These are phyloP conservation scores for Drosophila borborema DNA, from an alignment of 2,888 invertebrate genomes.

Conservation along the genomic window DNA sequence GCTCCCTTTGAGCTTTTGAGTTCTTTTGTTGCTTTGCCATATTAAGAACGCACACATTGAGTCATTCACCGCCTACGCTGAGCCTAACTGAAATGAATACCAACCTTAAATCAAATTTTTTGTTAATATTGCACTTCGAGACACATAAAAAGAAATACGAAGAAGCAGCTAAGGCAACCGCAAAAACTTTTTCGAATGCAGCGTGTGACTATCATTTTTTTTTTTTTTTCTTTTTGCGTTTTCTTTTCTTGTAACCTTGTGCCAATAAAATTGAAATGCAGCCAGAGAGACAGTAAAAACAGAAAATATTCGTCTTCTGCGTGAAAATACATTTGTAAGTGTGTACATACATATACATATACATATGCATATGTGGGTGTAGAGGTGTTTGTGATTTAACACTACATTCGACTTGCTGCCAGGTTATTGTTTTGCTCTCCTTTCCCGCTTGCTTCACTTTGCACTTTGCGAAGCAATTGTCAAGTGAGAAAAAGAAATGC, in stretches of 20 bases:
- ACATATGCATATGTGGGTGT: neutral
- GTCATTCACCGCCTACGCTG: slow-evolving; percentile 24
- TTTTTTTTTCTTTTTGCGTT: neutral
- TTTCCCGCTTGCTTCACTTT: slow-evolving; percentile 13
- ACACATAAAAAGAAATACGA: slow-evolving; percentile 8
- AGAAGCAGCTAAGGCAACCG: slow-evolving; percentile 17
- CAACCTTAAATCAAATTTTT: slow-evolving; percentile 40
- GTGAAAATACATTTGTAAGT: neutral
- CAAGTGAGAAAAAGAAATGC: slow-evolving; percentile 20
- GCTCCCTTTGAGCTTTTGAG: slow-evolving; percentile 18
- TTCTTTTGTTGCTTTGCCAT: slow-evolving; percentile 23
- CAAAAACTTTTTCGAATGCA: slow-evolving; percentile 58
- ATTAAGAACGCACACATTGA: slow-evolving; percentile 35
- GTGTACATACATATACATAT: neutral
- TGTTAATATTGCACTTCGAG: slow-evolving; percentile 43
- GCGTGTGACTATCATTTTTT: slow-evolving; percentile 14
- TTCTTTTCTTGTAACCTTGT: slow-evolving; percentile 57
- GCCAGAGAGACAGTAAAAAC: slow-evolving; percentile 38
- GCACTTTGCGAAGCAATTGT: slow-evolving; percentile 34
- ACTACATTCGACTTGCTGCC: slow-evolving; percentile 34
- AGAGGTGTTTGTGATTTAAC: slow-evolving; percentile 15
- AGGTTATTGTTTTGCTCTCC: slow-evolving; percentile 28
- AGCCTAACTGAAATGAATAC: slow-evolving; percentile 44
- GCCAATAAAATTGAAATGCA: slow-evolving; percentile 64
- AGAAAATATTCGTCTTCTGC: slow-evolving; percentile 15